A percentile compares a stretch with the other conserved stretches of the same genome.
Evolutionary conservation across 2,797 vertebrate genomes (phyloP).

Genomic region (Hafferia zeledoni): DNA sequence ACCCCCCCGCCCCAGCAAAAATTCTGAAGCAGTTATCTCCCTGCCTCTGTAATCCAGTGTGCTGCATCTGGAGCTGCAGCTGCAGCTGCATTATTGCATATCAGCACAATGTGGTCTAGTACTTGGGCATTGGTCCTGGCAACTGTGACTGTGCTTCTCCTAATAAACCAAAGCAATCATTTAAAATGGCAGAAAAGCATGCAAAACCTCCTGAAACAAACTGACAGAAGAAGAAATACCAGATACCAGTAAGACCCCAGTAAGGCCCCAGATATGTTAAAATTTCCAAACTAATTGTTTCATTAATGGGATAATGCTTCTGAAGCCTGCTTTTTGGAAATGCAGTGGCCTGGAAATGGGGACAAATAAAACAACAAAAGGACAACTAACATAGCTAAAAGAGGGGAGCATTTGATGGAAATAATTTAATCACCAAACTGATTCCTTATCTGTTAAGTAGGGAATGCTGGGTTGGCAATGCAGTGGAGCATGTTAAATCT

Average conservation of each 20-base stretch:
- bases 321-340: slow-evolving; percentile 27
- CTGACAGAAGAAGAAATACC: neutral
- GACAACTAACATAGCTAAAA: slow-evolving; percentile 9
- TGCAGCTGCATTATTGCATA: neutral
- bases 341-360: slow-evolving; percentile 41
- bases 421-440: slow-evolving; percentile 37
- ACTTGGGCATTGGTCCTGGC: neutral
- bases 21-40: neutral
- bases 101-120: neutral
- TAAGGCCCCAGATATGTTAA: neutral
- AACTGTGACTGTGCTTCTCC: neutral
- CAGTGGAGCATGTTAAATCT: neutral
- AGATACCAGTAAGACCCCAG: neutral
- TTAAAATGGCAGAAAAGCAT: neutral
- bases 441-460: slow-evolving; percentile 41
- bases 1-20: neutral
- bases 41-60: neutral
- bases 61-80: neutral
- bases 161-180: neutral
- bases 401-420: slow-evolving; percentile 18
- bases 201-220: neutral
- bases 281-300: slow-evolving; percentile 10
- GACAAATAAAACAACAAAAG: slow-evolving; percentile 54
- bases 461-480: neutral
- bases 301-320: slow-evolving; percentile 4